Evolutionary conservation across 2,888 invertebrate species (phyloP).

Genomic region (Sipha maydis): DNA sequence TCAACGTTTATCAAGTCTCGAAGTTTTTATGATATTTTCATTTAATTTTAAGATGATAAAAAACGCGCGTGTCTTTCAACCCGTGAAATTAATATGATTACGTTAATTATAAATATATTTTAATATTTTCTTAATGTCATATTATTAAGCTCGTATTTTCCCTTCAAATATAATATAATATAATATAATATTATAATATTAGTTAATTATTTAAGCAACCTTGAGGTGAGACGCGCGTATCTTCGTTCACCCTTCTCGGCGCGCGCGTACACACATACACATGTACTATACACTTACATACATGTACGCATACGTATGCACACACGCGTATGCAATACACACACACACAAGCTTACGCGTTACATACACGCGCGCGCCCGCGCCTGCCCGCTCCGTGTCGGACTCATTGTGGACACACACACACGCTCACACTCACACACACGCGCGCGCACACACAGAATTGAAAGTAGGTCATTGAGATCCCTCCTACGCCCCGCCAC

Average conservation of each 20-base stretch:
- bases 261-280: not conserved
- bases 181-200: conserved; percentile 25
- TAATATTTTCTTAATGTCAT: conserved; percentile 5
- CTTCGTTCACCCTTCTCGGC: conserved; percentile 53
- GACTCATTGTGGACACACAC: conserved; percentile 58
- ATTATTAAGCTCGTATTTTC: conserved; percentile 46
- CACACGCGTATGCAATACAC: not conserved
- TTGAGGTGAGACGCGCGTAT: conserved; percentile 60
- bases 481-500: conserved; percentile 44
- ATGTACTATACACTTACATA: not conserved
- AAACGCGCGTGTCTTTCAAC: not conserved
- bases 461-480: conserved; percentile 61
- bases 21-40: not conserved
- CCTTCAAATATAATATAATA: conserved; percentile 34
- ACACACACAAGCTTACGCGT: too few relatives aligned
- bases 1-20: not conserved
- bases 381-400: conserved; percentile 21
- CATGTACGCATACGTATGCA: not conserved
- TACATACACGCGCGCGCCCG: conserved; percentile 1
- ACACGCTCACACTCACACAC: conserved; percentile 14
- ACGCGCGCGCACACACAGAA: conserved; percentile 30
- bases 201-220: conserved; percentile 59
- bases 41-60: not conserved
- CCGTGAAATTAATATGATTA: not conserved
- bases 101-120: conserved; percentile 39